Evolutionary conservation across 2,888 invertebrate species (phyloP).

Genomic region (Blastobasis adustella): DNA sequence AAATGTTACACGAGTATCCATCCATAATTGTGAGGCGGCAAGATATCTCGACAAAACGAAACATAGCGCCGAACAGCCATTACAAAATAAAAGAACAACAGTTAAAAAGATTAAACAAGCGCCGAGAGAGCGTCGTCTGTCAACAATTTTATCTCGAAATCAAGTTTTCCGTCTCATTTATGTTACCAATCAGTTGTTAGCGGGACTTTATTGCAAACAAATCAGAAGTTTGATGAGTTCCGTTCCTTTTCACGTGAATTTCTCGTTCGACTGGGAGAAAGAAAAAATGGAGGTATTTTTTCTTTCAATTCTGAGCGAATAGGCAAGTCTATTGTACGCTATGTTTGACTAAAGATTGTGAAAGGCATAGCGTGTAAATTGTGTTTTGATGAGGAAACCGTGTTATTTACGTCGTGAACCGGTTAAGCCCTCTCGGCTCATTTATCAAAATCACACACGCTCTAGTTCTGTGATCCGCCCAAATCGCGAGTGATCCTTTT

Average conservation of each 20-base stretch:
- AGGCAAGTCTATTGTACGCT: slow-evolving; percentile 15
- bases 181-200: slow-evolving; percentile 32
- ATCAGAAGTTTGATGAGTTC: slow-evolving; percentile 46
- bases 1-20: too few species aligned
- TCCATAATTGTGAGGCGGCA: too few species aligned
- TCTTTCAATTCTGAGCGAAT: slow-evolving; percentile 16
- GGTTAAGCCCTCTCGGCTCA: neutral
- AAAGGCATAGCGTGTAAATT: slow-evolving; percentile 9
- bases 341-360: slow-evolving; percentile 21
- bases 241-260: slow-evolving; percentile 19
- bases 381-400: slow-evolving; percentile 16
- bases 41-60: too few species aligned
- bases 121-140: neutral
- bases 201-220: slow-evolving; percentile 27
- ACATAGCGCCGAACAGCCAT: too few species aligned
- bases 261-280: slow-evolving; percentile 9
- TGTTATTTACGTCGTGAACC: neutral
- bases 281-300: slow-evolving; percentile 6
- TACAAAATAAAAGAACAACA: too few species aligned
- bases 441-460: neutral
- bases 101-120: neutral
- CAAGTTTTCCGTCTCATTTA: slow-evolving; percentile 16
- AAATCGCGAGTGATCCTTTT: too few species aligned
- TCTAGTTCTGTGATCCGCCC: too few species aligned
- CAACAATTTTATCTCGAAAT: neutral